Evolutionary conservation across 2,888 invertebrate genomes (phyloP).

Genomic region (Macaria liturata): DNA sequence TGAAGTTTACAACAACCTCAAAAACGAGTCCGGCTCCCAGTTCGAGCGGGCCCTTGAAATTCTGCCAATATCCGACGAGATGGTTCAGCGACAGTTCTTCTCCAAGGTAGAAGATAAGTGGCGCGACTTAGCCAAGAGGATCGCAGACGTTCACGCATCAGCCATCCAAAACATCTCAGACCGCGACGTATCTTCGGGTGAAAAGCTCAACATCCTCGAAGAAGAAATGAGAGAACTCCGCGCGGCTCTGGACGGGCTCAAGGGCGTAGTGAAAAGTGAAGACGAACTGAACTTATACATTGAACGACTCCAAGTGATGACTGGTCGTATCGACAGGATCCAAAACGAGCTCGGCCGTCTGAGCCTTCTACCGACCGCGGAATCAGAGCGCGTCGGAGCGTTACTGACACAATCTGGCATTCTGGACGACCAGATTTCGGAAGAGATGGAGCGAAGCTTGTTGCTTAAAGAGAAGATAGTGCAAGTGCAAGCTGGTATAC

Average conservation of each 20-base stretch:
- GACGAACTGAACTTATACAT: slow-evolving; percentile 92
- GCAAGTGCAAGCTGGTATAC: slow-evolving; percentile 88
- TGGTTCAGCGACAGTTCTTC: slow-evolving; percentile 90
- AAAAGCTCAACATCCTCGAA: slow-evolving; percentile 89
- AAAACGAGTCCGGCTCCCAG: slow-evolving; percentile 87
- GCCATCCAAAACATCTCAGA: slow-evolving; percentile 89
- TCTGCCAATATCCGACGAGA: slow-evolving; percentile 92
- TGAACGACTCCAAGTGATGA: slow-evolving; percentile 90
- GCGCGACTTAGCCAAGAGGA: slow-evolving; percentile 85
- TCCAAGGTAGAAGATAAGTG: slow-evolving; percentile 91
- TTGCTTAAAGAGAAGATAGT: slow-evolving; percentile 89
- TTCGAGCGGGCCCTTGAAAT: slow-evolving; percentile 91
- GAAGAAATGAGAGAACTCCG: slow-evolving; percentile 90
- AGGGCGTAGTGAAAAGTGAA: slow-evolving; percentile 91
- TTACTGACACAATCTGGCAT: slow-evolving; percentile 87
- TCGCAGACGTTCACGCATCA: slow-evolving; percentile 85
- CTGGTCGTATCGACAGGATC: slow-evolving; percentile 88
- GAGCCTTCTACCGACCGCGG: slow-evolving; percentile 88
- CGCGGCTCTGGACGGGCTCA: slow-evolving; percentile 86
- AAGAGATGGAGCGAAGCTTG: slow-evolving; percentile 90
- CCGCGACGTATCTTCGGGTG: slow-evolving; percentile 88
- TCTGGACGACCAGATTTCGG: slow-evolving; percentile 88
- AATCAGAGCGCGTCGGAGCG: slow-evolving; percentile 90
- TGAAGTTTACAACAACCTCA: slow-evolving; percentile 91
- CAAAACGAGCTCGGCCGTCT: slow-evolving; percentile 91